phyloP scores from a whole-genome alignment of 1,140 invertebrate species.

The Notospermus geniculatus region DNA sequence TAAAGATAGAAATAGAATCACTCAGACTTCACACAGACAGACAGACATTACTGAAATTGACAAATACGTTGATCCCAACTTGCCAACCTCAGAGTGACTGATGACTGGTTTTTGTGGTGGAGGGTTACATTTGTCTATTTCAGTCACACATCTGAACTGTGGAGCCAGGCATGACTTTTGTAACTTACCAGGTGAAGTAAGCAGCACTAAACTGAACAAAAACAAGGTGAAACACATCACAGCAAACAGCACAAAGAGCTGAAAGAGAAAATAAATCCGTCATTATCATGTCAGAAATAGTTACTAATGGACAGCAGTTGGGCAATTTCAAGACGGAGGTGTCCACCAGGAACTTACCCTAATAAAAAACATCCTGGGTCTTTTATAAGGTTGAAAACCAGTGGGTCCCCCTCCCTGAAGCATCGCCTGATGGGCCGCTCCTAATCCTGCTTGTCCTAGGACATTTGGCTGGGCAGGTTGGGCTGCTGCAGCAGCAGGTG shows the following conservation, averaged over 20 bases:
- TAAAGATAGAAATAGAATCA: too few relatives aligned
- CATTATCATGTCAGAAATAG: not conserved
- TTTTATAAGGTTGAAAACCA: conserved; percentile 84
- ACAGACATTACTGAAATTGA: too few relatives aligned
- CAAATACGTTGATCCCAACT: too few relatives aligned
- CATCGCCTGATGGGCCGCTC: conserved; percentile 60
- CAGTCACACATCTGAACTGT: too few relatives aligned
- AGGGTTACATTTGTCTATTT: too few relatives aligned
- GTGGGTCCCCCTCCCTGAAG: conserved; percentile 55
- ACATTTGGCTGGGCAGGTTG: conserved; percentile 20
- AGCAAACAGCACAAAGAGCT: conserved; percentile 70
- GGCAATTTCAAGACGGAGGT: too few relatives aligned
- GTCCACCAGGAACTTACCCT: conserved; percentile 67
- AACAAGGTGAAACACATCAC: conserved; percentile 83
- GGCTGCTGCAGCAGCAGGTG: conserved; percentile 20
- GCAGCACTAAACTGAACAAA: conserved; percentile 73
- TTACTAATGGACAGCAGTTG: too few relatives aligned
- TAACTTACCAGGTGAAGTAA: conserved; percentile 74
- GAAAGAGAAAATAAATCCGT: conserved; percentile 23
- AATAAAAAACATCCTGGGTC: conserved; percentile 78
- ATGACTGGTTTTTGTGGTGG: too few relatives aligned
- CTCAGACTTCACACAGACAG: too few relatives aligned
- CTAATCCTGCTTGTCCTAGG: conserved; percentile 45
- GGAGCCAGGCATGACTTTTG: too few relatives aligned
- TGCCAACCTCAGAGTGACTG: too few relatives aligned